These are phyloP conservation scores for Plusia festucae DNA, from an alignment of 2,888 invertebrate species.

Conservation along the genomic window DNA sequence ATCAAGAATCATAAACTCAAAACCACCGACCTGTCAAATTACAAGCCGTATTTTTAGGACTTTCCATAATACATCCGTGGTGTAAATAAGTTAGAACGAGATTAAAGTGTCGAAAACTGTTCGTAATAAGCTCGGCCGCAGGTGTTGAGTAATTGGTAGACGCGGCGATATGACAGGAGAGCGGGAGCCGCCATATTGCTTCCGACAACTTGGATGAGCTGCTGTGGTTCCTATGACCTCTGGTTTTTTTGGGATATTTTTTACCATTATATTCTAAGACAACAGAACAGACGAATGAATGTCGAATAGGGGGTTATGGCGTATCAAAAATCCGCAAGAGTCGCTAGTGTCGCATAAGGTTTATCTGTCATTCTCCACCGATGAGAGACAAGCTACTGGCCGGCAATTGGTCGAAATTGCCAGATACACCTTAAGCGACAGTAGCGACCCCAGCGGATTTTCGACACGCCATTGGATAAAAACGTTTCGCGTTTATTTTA, in stretches of 20 bases:
- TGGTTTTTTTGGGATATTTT: not conserved
- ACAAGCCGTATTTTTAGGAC: constrained; percentile 38
- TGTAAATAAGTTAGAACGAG: constrained; percentile 69
- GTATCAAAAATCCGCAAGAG: too few relatives aligned
- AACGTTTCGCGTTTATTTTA: too few relatives aligned
- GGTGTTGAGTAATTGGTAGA: constrained; percentile 76
- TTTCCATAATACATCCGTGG: constrained; percentile 37
- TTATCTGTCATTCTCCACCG: too few relatives aligned
- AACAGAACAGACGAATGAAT: too few relatives aligned
- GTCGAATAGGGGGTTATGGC: too few relatives aligned
- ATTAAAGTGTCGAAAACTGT: constrained; percentile 72
- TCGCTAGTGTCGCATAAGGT: too few relatives aligned
- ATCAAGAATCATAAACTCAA: not conserved
- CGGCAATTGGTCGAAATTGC: too few relatives aligned
- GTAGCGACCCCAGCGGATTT: too few relatives aligned
- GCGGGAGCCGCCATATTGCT: constrained; percentile 58
- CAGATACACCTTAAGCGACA: too few relatives aligned
- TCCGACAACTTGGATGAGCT: constrained; percentile 55
- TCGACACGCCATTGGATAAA: too few relatives aligned
- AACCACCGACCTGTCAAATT: constrained; percentile 16
- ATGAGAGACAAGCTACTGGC: too few relatives aligned
- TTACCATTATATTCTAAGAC: too few relatives aligned
- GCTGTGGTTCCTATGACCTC: not conserved
- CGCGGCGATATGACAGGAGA: constrained; percentile 73
- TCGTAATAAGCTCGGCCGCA: constrained; percentile 58